These are phyloP conservation scores for Siniperca scherzeri DNA, from an alignment of 2,797 vertebrate species.

Conservation along the genomic window DNA sequence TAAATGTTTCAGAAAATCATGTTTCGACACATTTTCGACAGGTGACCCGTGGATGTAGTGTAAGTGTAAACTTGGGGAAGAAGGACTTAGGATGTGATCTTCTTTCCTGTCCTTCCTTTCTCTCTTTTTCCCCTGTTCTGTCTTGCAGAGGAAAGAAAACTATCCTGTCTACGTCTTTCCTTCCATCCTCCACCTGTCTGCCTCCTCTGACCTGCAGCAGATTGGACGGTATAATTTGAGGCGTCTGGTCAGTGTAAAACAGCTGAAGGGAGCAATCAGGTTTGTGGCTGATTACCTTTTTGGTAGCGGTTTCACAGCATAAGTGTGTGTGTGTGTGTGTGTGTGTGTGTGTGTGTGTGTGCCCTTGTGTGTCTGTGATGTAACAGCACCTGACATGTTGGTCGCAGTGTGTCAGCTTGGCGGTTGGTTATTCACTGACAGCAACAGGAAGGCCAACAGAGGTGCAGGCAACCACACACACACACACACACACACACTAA, in stretches of 20 bases:
- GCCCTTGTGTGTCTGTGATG: constrained; percentile 73
- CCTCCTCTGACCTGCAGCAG: constrained; percentile 39
- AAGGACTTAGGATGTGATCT: not conserved
- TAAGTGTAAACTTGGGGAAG: not conserved
- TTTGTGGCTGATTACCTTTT: constrained; percentile 77
- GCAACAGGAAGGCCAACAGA: constrained; percentile 80
- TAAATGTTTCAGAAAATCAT: not conserved
- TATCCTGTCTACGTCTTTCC: not conserved
- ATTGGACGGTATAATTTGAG: constrained; percentile 53
- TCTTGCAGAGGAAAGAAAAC: not conserved
- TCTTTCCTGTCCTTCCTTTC: not conserved
- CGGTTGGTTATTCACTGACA: constrained; percentile 87
- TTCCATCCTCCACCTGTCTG: constrained; percentile 20
- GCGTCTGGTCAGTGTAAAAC: constrained; percentile 66
- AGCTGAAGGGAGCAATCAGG: constrained; percentile 76
- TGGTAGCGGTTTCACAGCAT: constrained; percentile 55
- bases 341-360: constrained; percentile 63
- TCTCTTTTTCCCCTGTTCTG: not conserved
- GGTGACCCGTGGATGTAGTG: not conserved
- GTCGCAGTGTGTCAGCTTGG: constrained; percentile 70
- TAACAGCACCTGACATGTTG: constrained; percentile 90
- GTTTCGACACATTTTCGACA: not conserved
- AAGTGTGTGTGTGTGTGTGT: constrained; percentile 21
- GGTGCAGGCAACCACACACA: constrained; percentile 41
- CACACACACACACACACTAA: constrained; percentile 1